Percentiles rank a stretch among this genome's conserved stretches.
These are phyloP conservation scores for Sylvietta virens DNA, from an alignment of 2,113 vertebrate species.

Conservation along the genomic window DNA sequence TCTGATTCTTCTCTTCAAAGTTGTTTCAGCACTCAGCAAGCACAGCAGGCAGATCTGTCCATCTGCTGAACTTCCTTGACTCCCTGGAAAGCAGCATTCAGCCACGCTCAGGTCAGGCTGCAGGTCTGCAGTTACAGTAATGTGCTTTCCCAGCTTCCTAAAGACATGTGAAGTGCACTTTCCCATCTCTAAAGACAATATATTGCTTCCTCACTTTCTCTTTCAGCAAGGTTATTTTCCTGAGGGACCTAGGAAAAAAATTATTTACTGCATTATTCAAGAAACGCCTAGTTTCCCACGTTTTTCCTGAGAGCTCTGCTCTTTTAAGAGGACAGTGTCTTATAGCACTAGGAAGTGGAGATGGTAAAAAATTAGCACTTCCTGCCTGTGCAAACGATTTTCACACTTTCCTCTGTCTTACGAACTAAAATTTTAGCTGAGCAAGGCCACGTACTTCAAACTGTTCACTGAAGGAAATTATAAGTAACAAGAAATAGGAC, in stretches of 20 bases:
- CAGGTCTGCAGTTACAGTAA: neutral
- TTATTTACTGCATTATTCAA: conserved; percentile 15
- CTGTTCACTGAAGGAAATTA: neutral
- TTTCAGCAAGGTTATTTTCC: neutral
- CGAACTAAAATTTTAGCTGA: neutral
- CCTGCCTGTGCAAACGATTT: neutral
- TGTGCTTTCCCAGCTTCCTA: neutral
- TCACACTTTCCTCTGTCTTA: neutral
- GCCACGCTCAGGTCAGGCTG: neutral
- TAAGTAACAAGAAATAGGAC: neutral
- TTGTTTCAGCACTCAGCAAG: neutral
- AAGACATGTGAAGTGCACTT: neutral
- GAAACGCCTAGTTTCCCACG: neutral
- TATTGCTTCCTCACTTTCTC: neutral
- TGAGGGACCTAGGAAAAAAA: neutral
- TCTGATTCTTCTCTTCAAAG: neutral
- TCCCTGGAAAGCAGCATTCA: neutral
- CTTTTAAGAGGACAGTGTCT: neutral
- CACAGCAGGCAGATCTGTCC: neutral
- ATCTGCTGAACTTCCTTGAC: neutral
- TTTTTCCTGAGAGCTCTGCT: neutral
- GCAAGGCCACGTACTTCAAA: accelerated
- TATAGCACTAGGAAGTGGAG: neutral
- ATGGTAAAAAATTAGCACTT: neutral
- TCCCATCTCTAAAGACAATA: neutral